phyloP scores from a whole-genome alignment of 2,888 invertebrate genomes.

The Aleiodes leptofemur region DNA sequence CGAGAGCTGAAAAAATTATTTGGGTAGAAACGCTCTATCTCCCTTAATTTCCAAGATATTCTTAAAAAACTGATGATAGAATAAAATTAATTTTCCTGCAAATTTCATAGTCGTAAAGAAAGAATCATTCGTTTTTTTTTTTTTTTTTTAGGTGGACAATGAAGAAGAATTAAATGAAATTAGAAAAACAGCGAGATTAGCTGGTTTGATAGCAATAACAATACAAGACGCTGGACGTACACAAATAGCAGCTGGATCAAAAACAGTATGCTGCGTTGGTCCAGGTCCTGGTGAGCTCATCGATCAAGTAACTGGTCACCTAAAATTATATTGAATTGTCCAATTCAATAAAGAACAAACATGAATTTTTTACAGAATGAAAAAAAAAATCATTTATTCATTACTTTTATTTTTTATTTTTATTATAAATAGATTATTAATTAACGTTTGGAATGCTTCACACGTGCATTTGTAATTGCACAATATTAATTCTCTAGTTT shows the following conservation, averaged over 20 bases:
- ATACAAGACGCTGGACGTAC: slow-evolving; percentile 95
- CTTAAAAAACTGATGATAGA: no score
- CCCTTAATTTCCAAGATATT: no score
- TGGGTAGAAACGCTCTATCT: no score
- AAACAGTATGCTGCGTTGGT: slow-evolving; percentile 95
- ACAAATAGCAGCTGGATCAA: slow-evolving; percentile 91
- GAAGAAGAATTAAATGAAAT: slow-evolving; percentile 85
- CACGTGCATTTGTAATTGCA: slow-evolving; percentile 39
- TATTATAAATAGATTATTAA: slow-evolving; percentile 56
- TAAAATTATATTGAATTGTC: slow-evolving; percentile 84
- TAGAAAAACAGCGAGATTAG: slow-evolving; percentile 81
- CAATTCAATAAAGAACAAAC: slow-evolving; percentile 13
- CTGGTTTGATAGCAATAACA: slow-evolving; percentile 84
- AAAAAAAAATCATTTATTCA: slow-evolving; percentile 48
- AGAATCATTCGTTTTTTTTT: no score
- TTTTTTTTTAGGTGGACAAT: slow-evolving; percentile 78
- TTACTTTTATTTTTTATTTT: slow-evolving; percentile 28
- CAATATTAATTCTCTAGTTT: slow-evolving; percentile 9
- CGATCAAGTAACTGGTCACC: slow-evolving; percentile 90
- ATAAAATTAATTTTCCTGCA: no score
- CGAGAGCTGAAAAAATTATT: no score
- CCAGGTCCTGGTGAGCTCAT: slow-evolving; percentile 88
- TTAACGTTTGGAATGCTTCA: slow-evolving; percentile 46
- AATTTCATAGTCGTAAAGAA: no score
- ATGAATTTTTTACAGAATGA: slow-evolving; percentile 42